Evolutionary conservation across 2,797 vertebrate species (phyloP).

Genomic region (Hydrophis major): DNA sequence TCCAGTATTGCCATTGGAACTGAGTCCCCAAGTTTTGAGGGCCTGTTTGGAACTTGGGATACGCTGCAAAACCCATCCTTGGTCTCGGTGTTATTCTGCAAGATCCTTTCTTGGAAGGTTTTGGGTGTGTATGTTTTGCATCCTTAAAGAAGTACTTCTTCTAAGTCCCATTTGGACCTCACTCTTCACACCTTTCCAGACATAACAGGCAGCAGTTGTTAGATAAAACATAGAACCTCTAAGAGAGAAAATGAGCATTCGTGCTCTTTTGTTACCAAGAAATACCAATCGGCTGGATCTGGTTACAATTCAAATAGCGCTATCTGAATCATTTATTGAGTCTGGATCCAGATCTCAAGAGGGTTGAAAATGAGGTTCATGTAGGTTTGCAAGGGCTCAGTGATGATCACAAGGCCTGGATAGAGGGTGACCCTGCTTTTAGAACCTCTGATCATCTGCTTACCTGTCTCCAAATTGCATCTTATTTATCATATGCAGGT

Average conservation of each 20-base stretch:
- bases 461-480: neutral
- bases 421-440: neutral
- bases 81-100: neutral
- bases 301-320: neutral
- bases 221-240: neutral
- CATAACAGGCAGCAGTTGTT: neutral
- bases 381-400: neutral
- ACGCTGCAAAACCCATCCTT: neutral
- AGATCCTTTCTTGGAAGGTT: neutral
- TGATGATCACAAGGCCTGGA: neutral
- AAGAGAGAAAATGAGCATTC: too few species aligned
- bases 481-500: neutral
- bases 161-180: too few species aligned
- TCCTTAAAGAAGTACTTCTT: neutral
- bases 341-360: neutral
- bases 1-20: neutral
- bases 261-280: neutral
- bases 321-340: neutral
- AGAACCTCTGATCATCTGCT: neutral
- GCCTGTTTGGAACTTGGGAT: neutral
- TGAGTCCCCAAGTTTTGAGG: neutral
- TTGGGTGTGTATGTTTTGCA: neutral
- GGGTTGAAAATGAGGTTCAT: neutral
- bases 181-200: neutral
- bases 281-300: neutral